phyloP scores from a whole-genome alignment of 2,888 invertebrate genomes.

The Syrphus vitripennis region DNA sequence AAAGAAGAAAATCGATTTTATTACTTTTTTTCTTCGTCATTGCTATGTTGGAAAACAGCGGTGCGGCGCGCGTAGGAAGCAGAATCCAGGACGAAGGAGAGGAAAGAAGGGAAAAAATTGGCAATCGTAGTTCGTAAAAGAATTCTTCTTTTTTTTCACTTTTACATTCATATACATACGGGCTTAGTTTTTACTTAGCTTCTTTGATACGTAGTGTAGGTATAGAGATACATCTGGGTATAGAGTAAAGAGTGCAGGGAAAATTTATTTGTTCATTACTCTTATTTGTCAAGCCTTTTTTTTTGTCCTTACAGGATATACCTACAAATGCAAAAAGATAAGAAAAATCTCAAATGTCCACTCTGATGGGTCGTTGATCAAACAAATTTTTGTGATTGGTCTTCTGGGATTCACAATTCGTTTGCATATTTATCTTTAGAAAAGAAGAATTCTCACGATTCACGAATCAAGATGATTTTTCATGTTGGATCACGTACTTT shows the following conservation, averaged over 20 bases:
- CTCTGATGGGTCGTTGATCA: slow-evolving; percentile 44
- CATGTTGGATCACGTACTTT: no score
- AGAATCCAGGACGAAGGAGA: slow-evolving; percentile 11
- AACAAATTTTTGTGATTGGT: slow-evolving; percentile 21
- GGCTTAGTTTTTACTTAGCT: slow-evolving; percentile 4
- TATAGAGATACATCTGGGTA: neutral
- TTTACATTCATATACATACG: neutral
- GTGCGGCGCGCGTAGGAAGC: neutral
- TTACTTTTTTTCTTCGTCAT: slow-evolving; percentile 12
- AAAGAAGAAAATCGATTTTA: slow-evolving; percentile 65
- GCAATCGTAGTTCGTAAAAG: slow-evolving; percentile 51
- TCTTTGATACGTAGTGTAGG: neutral
- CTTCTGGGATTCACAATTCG: neutral
- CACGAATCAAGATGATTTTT: neutral
- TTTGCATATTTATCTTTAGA: neutral
- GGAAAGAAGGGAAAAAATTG: slow-evolving; percentile 52
- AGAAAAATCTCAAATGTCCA: slow-evolving; percentile 30
- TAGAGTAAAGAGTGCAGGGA: neutral
- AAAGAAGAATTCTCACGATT: neutral
- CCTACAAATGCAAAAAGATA: slow-evolving; percentile 1
- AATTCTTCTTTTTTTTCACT: slow-evolving; percentile 40
- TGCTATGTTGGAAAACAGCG: neutral
- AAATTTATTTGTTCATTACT: slow-evolving; percentile 59
- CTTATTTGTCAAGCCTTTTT: slow-evolving; percentile 52
- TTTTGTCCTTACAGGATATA: neutral